Percentiles rank a stretch among this genome's conserved stretches.
Conservation (phyloP, 2,797 vertebrate genomes). For the Etheostoma nigrum region DNA sequence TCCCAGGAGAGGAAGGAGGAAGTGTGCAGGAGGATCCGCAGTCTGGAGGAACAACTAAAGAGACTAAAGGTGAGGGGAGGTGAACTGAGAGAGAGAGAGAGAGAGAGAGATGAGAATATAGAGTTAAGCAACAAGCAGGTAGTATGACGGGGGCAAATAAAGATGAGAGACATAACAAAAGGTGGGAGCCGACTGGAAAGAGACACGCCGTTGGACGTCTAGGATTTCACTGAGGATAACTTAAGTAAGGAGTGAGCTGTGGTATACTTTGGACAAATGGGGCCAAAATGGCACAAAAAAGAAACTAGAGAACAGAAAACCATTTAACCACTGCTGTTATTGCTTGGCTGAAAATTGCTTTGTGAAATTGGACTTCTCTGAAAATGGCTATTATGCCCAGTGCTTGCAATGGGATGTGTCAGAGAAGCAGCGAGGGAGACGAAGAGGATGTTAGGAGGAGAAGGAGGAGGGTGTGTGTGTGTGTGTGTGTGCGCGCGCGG, state of each 20-base stretch:
- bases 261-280: constrained; percentile 70
- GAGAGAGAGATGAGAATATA: constrained; percentile 11
- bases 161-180: constrained; percentile 59
- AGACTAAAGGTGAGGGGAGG: constrained; percentile 84
- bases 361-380: constrained; percentile 79
- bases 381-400: constrained; percentile 80
- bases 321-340: constrained; percentile 79
- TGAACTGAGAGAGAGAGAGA: constrained; percentile 4
- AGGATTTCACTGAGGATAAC: constrained; percentile 68
- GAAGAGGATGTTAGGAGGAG: constrained; percentile 72
- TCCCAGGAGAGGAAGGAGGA: constrained; percentile 80
- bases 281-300: constrained; percentile 75
- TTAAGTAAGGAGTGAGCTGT: constrained; percentile 69
- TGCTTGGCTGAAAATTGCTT: constrained; percentile 76
- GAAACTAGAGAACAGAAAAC: constrained; percentile 75
- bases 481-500: constrained; percentile 1
- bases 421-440: constrained; percentile 67
- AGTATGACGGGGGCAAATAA: constrained; percentile 50
- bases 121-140: constrained; percentile 23
- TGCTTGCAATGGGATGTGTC: constrained; percentile 76
- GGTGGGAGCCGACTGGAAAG: constrained; percentile 54
- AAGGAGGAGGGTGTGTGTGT: constrained; percentile 52
- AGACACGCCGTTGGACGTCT: constrained; percentile 38
- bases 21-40: constrained; percentile 78
- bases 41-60: constrained; percentile 84